A percentile compares a stretch with the other conserved stretches of the same genome.
These are phyloP conservation scores for Amyelois transitella DNA, from an alignment of 1,140 invertebrate species.

Conservation along the genomic window DNA sequence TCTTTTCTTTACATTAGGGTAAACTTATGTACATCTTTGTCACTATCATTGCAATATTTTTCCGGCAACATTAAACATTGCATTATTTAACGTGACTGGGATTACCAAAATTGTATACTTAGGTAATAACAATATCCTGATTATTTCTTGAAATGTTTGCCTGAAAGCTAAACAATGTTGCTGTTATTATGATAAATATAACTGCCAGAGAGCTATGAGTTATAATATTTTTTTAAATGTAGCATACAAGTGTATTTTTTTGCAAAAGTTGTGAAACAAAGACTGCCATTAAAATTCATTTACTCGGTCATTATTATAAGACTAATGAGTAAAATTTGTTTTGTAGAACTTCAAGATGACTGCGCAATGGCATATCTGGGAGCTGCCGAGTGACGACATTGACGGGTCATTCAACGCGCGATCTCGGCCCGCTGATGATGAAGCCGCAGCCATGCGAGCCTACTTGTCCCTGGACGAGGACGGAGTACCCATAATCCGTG, in stretches of 20 bases:
- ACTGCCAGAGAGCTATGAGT: background rate
- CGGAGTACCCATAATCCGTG: conserved; percentile 76
- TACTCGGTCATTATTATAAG: conserved; percentile 2
- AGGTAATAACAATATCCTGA: too few species aligned
- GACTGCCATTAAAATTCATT: background rate
- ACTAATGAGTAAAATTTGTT: conserved; percentile 11
- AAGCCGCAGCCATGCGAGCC: conserved; percentile 71
- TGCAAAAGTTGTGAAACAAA: conserved; percentile 4
- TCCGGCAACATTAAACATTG: too few species aligned
- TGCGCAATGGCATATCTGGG: conserved; percentile 65
- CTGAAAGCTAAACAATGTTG: background rate
- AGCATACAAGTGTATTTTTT: background rate
- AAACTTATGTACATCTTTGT: too few species aligned
- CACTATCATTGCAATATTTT: too few species aligned
- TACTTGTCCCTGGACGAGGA: conserved; percentile 77
- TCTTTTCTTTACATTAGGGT: too few species aligned
- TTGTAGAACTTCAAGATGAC: conserved; percentile 76
- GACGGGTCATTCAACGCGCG: conserved; percentile 77
- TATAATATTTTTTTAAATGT: conserved; percentile 1
- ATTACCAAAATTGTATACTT: too few species aligned
- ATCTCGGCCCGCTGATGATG: conserved; percentile 39
- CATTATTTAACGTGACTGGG: too few species aligned
- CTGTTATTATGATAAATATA: background rate
- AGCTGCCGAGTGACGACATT: conserved; percentile 69
- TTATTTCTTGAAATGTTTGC: background rate